phyloP scores from a whole-genome alignment of 2,113 vertebrate species.

The Mustelus asterias region DNA sequence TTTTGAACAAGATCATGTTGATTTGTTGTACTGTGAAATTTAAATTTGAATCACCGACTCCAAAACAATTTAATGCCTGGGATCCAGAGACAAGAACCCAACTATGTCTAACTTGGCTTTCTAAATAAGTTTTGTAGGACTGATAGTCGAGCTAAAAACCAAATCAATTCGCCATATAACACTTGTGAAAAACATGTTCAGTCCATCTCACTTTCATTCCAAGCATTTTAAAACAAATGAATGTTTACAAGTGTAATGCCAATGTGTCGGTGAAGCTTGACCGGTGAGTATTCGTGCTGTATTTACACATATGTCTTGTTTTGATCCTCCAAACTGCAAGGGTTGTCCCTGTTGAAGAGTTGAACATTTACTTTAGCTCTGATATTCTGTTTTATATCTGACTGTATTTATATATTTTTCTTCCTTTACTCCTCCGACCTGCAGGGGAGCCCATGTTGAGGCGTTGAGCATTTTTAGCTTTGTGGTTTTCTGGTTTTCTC shows the following conservation, averaged over 20 bases:
- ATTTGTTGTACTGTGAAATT: too few relatives aligned
- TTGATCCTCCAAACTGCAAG: neutral
- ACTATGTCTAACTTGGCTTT: neutral
- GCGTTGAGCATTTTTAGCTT: neutral
- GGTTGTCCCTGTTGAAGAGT: too few relatives aligned
- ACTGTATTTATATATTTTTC: neutral
- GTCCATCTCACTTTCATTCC: neutral
- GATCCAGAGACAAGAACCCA: too few relatives aligned
- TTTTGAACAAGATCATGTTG: too few relatives aligned
- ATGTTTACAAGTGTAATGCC: neutral
- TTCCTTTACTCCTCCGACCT: neutral
- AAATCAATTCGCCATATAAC: neutral
- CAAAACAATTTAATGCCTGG: too few relatives aligned
- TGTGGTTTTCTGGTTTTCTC: neutral
- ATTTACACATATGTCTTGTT: neutral
- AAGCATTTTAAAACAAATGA: neutral
- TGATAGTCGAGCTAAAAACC: neutral
- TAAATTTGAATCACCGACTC: neutral
- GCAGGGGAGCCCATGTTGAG: neutral
- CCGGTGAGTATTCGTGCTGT: neutral
- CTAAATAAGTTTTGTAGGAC: neutral
- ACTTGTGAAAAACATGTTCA: neutral
- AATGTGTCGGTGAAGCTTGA: neutral
- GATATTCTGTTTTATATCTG: neutral
- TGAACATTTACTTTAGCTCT: neutral